Evolutionary conservation across 2,888 invertebrate species (phyloP).

Genomic region (Gisinianus flammeolus): DNA sequence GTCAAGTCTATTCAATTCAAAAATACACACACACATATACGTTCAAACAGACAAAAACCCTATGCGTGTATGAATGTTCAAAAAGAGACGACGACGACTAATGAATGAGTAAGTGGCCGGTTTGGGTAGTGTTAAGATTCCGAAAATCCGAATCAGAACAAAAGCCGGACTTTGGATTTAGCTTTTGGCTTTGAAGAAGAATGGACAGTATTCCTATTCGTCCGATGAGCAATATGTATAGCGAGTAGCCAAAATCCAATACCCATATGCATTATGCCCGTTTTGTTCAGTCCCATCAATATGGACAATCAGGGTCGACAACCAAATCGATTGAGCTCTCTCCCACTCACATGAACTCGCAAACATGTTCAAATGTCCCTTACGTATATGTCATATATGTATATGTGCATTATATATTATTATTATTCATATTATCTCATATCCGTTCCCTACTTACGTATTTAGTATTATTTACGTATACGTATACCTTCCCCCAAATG

Average conservation of each 20-base stretch:
- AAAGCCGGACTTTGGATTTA: background rate
- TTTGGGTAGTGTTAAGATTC: conserved; percentile 21
- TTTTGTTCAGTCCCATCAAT: background rate
- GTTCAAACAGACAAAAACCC: too few species aligned
- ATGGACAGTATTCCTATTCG: conserved; percentile 1
- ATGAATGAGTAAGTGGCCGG: conserved; percentile 16
- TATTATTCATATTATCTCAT: background rate
- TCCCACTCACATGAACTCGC: background rate
- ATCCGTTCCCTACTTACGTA: background rate
- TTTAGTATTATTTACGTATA: too few species aligned
- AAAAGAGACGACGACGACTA: background rate
- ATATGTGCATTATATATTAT: background rate
- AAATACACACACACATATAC: background rate
- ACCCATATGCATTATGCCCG: background rate
- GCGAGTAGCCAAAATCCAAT: background rate
- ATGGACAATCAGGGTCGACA: conserved; percentile 37
- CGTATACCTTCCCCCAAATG: too few species aligned
- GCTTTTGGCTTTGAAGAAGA: background rate
- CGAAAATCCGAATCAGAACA: conserved; percentile 13
- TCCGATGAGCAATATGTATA: background rate
- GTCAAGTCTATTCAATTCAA: background rate
- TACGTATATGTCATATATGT: background rate
- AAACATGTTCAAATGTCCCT: background rate
- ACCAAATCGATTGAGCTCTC: conserved; percentile 45
- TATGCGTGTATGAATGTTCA: background rate